Evolutionary conservation across 2,888 invertebrate species (phyloP), one percentile per base, ranked within the genome.

Genomic region (Heteromurus nitidus): DNA sequence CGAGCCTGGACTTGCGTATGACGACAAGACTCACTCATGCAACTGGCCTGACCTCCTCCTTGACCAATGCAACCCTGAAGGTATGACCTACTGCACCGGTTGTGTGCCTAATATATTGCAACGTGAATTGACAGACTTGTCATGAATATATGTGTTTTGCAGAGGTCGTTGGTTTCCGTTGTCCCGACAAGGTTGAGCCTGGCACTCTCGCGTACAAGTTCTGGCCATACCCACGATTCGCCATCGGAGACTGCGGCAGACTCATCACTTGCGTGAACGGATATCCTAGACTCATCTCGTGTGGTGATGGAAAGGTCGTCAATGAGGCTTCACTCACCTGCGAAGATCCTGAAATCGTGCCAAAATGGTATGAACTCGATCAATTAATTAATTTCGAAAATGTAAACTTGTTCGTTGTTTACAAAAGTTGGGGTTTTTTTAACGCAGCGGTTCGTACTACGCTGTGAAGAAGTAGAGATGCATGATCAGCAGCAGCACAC

Each of bases 21-120:
- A 97, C 88, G 94, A 95, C 68, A 93, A 94, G 87, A 95, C 92
- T 80, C 96, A 97, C 89, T 93, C 93, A 67, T 97, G 97, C 91
- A 96, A 96, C 89, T 97, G 97, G 97, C 96, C 97, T 7, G 97
- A 97, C 91, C 93, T 95, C 80, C 91, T 97, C 53, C 91, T 95
- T 84, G 95, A 96, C 76, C 93, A 92, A 31, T 97, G 97, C 90
- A 95, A 96, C 90, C 96, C 96, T 84, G 96, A 96, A 92, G 94
- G 95, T 95, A 90, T n/a, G n/a, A n/a, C n/a, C n/a, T n/a, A n/a
- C n/a, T n/a, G n/a, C n/a, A n/a, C n/a, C n/a, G 16, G 11, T 68
- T n/a, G 26, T 11, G 28, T 36, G 13, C 7, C 13, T 13, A 36
- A 36, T 36, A 36, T 36, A 36, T 36, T 36, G 7, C 36, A 36